phyloP scores from a whole-genome alignment of 2,888 invertebrate genomes.

The Polyommatus icarus region DNA sequence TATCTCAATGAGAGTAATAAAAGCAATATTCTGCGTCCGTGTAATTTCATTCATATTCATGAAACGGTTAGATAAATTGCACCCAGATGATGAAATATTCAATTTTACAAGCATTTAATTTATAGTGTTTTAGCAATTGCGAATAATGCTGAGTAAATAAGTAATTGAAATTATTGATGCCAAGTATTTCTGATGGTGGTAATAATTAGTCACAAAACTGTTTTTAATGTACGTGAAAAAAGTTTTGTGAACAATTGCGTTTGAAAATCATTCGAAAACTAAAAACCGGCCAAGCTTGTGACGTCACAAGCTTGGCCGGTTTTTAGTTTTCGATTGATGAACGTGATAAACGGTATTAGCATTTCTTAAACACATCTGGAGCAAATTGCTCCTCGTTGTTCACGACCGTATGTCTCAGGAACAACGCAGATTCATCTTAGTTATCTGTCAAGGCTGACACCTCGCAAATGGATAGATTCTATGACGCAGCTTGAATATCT shows the following conservation, averaged over 20 bases:
- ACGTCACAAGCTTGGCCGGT: not conserved
- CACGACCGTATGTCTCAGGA: constrained; percentile 33
- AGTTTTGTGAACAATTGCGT: too few species aligned
- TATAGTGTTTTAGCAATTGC: not conserved
- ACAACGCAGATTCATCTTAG: constrained; percentile 41
- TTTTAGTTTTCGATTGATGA: not conserved
- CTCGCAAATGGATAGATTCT: constrained; percentile 42
- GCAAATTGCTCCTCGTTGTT: constrained; percentile 11
- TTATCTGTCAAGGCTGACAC: constrained; percentile 41
- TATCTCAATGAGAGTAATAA: too few species aligned
- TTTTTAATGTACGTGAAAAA: not conserved
- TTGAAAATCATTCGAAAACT: too few species aligned
- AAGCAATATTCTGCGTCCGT: too few species aligned
- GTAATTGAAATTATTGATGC: not conserved
- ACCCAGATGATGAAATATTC: not conserved
- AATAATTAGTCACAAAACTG: not conserved
- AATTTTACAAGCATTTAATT: not conserved
- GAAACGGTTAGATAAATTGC: not conserved
- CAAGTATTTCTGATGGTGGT: not conserved
- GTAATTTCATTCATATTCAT: constrained; percentile 4
- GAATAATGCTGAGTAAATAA: not conserved
- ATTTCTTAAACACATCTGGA: not conserved
- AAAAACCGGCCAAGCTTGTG: not conserved
- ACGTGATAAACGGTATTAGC: not conserved
- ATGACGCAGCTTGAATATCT: constrained; percentile 34